A percentile compares a stretch with the other conserved stretches of the same genome.
These are phyloP conservation scores for Noctua pronuba DNA, from an alignment of 2,888 invertebrate genomes.

Conservation along the genomic window DNA sequence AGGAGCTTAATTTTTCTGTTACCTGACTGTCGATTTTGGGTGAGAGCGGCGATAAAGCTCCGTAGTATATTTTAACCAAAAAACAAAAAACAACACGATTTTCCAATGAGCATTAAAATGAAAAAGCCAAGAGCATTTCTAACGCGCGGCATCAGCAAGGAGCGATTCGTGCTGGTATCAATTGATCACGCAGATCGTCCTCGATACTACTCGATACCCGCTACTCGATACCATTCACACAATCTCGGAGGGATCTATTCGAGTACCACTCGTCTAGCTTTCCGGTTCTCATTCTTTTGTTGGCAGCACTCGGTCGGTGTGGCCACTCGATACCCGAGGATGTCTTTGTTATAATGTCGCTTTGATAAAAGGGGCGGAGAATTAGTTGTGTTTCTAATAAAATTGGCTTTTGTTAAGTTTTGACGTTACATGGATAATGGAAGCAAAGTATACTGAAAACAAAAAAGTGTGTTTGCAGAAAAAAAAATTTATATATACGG, in stretches of 20 bases:
- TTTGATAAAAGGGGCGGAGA: slow-evolving; percentile 78
- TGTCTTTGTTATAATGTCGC: slow-evolving; percentile 86
- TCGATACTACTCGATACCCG: slow-evolving; percentile 68
- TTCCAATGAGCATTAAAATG: slow-evolving; percentile 52
- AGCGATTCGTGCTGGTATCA: slow-evolving; percentile 83
- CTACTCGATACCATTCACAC: slow-evolving; percentile 81
- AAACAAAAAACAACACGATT: not conserved
- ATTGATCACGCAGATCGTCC: slow-evolving; percentile 87
- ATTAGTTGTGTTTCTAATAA: slow-evolving; percentile 61
- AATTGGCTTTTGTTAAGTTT: slow-evolving; percentile 32
- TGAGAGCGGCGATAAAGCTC: not conserved
- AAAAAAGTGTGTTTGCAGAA: not conserved
- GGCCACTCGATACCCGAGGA: slow-evolving; percentile 82
- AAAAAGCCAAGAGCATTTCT: slow-evolving; percentile 56
- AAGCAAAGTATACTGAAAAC: not conserved
- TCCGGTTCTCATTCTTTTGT: slow-evolving; percentile 89
- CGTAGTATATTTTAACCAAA: not conserved
- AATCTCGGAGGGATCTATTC: slow-evolving; percentile 81
- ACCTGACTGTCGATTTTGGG: accelerated
- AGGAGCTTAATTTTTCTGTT: slow-evolving; percentile 32
- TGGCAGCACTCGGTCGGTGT: slow-evolving; percentile 79
- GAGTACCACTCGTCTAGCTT: slow-evolving; percentile 86
- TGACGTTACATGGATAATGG: not conserved
- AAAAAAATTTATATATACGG: too few relatives aligned
- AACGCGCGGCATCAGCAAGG: slow-evolving; percentile 76